Base-by-base conservation (phyloP, 2,797 vertebrate species). In the Kryptopterus vitreolus region DNA sequence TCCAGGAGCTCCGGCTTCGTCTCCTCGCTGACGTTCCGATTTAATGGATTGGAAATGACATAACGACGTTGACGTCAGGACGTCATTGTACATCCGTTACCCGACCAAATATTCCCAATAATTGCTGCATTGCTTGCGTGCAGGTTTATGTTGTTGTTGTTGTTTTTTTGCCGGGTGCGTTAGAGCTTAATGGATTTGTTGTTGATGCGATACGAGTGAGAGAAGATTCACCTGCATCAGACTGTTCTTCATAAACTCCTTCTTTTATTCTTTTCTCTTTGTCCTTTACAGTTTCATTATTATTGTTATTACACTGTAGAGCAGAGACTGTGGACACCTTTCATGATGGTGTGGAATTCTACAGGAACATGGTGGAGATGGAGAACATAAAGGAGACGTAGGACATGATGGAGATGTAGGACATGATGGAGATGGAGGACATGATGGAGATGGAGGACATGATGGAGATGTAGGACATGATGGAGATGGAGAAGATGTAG, bases 171-270 rank as follows among this genome's bases (percentile, higher is more conserved):
- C 52, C 46, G 35, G 70, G 74, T 62, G 81, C 83, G 85, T 83
- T 83, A 87, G 50, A 66, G 73, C 79, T 82, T 83, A 86, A 87
- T 86, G 85, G 86, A 73, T 75, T 79, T 24, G 57, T 77, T 81
- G 75, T 59, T 83, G 71, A 85, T 82, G 81, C 63, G 81, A 76
- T 66, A 85, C 82, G 76, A 66, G 24, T 9, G 58, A 65, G 68
- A 63, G 58, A 26, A 20, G 31, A 55, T 73, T 50, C 53, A 77
- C 53, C 69, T 78, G 35, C 57, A 57, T 7, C 12, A 35, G 48
- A 26, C 63, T 57, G 24, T 33, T 48, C 52, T 29, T 74, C 61
- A 13, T 53, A 73, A 38, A 5, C 58, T 76, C 74, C 62, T 50
- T 63, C 58, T 65, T 62, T 63, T 65, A 76, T 48, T 62, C 38